Evolutionary conservation across 2,888 invertebrate genomes (phyloP), one percentile per base, ranked within the genome.

Genomic region (Malacosoma neustria): DNA sequence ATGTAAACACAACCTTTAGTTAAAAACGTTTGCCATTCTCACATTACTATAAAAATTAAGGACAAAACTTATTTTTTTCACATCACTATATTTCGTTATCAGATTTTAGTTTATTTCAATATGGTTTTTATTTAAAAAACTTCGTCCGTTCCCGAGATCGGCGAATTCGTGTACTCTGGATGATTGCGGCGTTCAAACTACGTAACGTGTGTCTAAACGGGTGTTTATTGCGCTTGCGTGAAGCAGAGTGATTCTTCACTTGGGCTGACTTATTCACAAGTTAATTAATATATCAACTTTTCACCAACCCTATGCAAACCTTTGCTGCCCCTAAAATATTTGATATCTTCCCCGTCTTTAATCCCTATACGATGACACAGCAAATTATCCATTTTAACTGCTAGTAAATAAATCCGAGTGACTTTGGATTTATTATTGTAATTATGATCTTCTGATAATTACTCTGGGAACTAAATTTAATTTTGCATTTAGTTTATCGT

Each of bases 281-380:
- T 81, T 82, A 84, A 84, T 84, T 84, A 84, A 81, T 82, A 81
- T 79, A 80, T 80, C 76, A 84, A 82, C 80, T 81, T 84, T 82
- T 79, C n/a, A n/a, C 64, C 69, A 69, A 71, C 53, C 63, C 62
- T 62, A 63, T 71, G 79, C 75, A 72, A 82, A 72, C 70, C 63
- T 74, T 69, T 69, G 66, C 62, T 63, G 62, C 70, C 74, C 76
- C 76, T 79, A 80, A 81, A 80, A 81, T 72, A 72, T 72, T 72
- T n/a, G 57, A 54, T 57, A 45, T 56, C 54, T 54, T 49, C 47
- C 48, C 45, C 46, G 22, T 45, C 43, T 39, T 38, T 42, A 43
- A 42, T 36, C 11, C 13, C 34, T n/a, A n/a, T 47, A 54, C 39
- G 45, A 13, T 46, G 48, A 41, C 41, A 34, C 43, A 41, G 44